These are phyloP conservation scores for Gymnoscelis rufifasciata DNA, from an alignment of 2,888 invertebrate genomes.

Conservation along the genomic window DNA sequence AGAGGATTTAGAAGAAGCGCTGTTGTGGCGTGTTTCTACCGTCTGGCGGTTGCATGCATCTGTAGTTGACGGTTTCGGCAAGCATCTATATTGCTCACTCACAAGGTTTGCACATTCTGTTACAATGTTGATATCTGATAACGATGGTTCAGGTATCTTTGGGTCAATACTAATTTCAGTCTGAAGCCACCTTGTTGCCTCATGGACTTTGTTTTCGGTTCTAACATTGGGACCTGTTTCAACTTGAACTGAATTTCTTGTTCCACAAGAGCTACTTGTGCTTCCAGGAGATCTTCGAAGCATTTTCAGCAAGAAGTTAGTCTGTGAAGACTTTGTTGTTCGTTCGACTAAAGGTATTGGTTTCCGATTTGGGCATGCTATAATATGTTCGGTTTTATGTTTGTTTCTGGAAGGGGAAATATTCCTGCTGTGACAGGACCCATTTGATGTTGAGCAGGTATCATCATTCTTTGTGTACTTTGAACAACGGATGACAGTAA, in stretches of 20 bases:
- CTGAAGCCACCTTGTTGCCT: slow-evolving; percentile 59
- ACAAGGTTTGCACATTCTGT: slow-evolving; percentile 46
- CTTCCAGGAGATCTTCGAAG: slow-evolving; percentile 32
- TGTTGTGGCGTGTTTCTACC: slow-evolving; percentile 2
- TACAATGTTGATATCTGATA: slow-evolving; percentile 59
- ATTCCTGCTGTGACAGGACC: slow-evolving; percentile 6
- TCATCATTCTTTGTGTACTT: slow-evolving; percentile 40
- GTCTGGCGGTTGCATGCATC: slow-evolving; percentile 17
- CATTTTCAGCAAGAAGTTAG: slow-evolving; percentile 46
- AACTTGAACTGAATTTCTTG: slow-evolving; percentile 4
- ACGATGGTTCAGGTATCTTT: slow-evolving; percentile 57
- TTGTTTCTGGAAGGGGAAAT: slow-evolving; percentile 15
- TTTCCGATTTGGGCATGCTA: slow-evolving; percentile 6
- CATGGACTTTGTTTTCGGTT: slow-evolving; percentile 31
- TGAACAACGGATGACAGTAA: slow-evolving; percentile 57
- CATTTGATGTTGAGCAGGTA: slow-evolving; percentile 19
- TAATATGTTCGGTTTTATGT: neutral
- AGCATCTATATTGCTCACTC: slow-evolving; percentile 42
- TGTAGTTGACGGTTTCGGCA: slow-evolving; percentile 27
- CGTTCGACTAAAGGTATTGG: neutral
- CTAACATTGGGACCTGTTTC: neutral
- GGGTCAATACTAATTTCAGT: slow-evolving; percentile 70
- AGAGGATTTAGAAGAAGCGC: slow-evolving; percentile 20
- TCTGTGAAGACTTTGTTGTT: slow-evolving; percentile 58
- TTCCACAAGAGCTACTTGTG: slow-evolving; percentile 24